A percentile compares a stretch with the other conserved stretches of the same genome.
phyloP scores from a whole-genome alignment of 2,113 vertebrate species.

The Patagioenas fasciata region DNA sequence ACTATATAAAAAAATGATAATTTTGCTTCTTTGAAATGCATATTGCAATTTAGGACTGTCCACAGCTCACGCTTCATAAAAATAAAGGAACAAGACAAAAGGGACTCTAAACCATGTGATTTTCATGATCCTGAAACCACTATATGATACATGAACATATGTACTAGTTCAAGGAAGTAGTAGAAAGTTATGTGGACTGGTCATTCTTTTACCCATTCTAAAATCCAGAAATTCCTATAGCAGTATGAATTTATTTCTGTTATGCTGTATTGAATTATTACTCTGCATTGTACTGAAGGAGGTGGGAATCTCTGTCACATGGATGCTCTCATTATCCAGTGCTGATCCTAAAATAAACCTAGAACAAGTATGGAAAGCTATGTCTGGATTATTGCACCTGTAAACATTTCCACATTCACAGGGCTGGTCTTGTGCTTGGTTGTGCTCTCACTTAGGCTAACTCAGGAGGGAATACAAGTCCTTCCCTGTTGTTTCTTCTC shows the following conservation, averaged over 20 bases:
- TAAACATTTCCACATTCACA: neutral
- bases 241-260: neutral
- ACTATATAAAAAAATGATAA: neutral
- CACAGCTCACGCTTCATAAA: neutral
- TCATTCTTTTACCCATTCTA: neutral
- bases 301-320: neutral
- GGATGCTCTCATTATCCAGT: fast-evolving
- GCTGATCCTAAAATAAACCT: neutral
- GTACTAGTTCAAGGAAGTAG: neutral
- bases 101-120: neutral
- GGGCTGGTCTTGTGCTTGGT: neutral
- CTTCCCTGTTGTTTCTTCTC: neutral
- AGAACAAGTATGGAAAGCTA: neutral
- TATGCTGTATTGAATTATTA: neutral
- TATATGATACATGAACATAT: neutral
- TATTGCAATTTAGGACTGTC: neutral
- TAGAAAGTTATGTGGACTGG: neutral
- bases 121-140: neutral
- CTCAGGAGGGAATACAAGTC: fast-evolving
- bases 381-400: neutral
- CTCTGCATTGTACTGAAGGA: neutral
- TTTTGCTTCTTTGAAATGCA: neutral
- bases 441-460: neutral
- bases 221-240: neutral
- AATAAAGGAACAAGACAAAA: neutral